Base-by-base conservation (phyloP, 1,140 invertebrate genomes). In the Aphidius ervi region DNA sequence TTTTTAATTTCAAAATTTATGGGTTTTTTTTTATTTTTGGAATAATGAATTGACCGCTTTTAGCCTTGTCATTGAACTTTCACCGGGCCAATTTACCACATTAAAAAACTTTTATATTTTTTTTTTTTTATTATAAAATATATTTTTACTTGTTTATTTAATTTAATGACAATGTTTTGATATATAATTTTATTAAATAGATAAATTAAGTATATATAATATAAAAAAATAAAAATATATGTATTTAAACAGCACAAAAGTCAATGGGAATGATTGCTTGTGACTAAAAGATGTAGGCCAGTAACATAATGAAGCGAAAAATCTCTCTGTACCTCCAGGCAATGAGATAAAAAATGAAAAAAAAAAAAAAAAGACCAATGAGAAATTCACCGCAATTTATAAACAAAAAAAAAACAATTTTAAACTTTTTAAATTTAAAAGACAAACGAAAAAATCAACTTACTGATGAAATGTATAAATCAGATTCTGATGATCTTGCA, bases 61-160 rank as follows among this genome's bases (percentile, higher is more conserved):
- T 65, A 68, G 64, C 67, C 67, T 67, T 70, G 69, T 63, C 66
- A 69, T 65, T 69, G 64, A 23, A 70, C 68, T 70, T 70, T 70
- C 67, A 65, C 67, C 56, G 57, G 1, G 23, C 59, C 42, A 37
- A 52, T 42, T 43, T 23, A 46, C 37, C 9, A 52, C 42, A 37
- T 23, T 31, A 40, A 7, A 5, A 20, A 23, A 23, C 8, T 49
- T 23, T 52, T 7, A 7, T 9, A 8, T 4, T 41, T 10, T 48
- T 39, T 10, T 48, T 39, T 1, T 16, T n/a, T n/a, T 10, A 54
- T 41, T 39, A 5, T n/a, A 41, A 42, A 40, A 6, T 39, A n/a
- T 7, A 42, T 10, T 5, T 9, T 52, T 39, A 10, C 49, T 39
- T 37, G 7, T 37, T 9, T 37, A 9, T 31, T 23, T 8, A 39